These are phyloP conservation scores for Phengaris alcon DNA, from an alignment of 2,888 invertebrate genomes.

Conservation along the genomic window DNA sequence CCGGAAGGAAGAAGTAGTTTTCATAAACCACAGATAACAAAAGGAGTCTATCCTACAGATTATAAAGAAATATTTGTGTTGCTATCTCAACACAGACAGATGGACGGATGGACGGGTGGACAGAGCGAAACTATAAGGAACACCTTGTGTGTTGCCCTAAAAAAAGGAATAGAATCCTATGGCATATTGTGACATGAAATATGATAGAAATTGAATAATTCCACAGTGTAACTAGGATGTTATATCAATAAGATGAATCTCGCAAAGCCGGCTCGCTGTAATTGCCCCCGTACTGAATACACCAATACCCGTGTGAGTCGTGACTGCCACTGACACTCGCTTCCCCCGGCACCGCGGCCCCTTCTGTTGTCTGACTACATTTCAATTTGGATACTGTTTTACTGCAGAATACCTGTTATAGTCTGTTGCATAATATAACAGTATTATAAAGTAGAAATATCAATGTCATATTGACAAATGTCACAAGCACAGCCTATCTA, in stretches of 20 bases:
- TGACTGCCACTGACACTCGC: neutral
- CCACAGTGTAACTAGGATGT: neutral
- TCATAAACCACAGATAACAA: too few relatives aligned
- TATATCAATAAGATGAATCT: constrained; percentile 6
- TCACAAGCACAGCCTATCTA: too few relatives aligned
- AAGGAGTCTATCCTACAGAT: too few relatives aligned
- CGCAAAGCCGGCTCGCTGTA: neutral
- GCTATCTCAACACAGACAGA: too few relatives aligned
- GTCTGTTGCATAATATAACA: neutral
- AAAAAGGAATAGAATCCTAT: neutral
- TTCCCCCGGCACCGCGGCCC: neutral
- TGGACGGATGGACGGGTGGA: neutral
- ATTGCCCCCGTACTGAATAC: neutral
- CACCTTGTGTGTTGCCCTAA: too few relatives aligned
- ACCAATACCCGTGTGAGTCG: neutral
- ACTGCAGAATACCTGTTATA: neutral
- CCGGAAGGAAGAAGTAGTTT: too few relatives aligned
- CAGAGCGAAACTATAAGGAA: neutral
- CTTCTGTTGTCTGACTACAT: constrained; percentile 4
- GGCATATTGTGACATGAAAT: neutral
- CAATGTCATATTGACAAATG: too few relatives aligned
- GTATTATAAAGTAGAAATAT: too few relatives aligned
- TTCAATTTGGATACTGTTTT: neutral
- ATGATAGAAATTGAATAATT: neutral
- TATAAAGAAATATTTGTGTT: too few relatives aligned